phyloP scores from a whole-genome alignment of 2,113 vertebrate species.

The Ageneiosus marmoratus region DNA sequence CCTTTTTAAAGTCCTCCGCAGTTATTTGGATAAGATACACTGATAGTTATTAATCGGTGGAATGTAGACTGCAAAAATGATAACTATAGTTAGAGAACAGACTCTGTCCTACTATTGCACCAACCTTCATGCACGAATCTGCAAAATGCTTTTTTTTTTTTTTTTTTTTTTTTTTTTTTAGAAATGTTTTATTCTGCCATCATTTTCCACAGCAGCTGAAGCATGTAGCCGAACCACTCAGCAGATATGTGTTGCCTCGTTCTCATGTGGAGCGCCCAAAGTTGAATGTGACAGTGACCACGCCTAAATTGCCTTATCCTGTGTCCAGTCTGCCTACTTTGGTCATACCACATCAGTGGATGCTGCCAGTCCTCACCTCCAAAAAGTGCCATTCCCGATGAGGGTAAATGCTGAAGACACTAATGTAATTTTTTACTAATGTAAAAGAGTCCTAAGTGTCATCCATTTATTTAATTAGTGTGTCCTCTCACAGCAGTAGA shows the following conservation, averaged over 20 bases:
- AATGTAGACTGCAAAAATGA: no score
- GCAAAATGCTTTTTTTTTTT: no score
- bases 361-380: slow-evolving; percentile 65
- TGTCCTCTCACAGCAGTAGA: background rate
- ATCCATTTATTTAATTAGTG: background rate
- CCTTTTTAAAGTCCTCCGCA: no score
- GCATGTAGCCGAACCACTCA: slow-evolving; percentile 59
- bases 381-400: slow-evolving; percentile 68
- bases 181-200: slow-evolving; percentile 27
- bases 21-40: no score
- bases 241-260: slow-evolving; percentile 53
- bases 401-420: no score
- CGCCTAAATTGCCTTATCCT: slow-evolving; percentile 64
- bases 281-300: slow-evolving; percentile 65
- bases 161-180: no score
- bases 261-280: slow-evolving; percentile 70
- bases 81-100: no score
- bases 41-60: no score
- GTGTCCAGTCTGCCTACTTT: slow-evolving; percentile 60
- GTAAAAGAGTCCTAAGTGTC: no score
- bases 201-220: slow-evolving; percentile 68
- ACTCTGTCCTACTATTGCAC: no score
- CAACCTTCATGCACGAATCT: no score
- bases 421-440: no score
- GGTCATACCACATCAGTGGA: slow-evolving; percentile 56